These are phyloP conservation scores for Polydrusus pterygomalis DNA, from an alignment of 2,888 invertebrate genomes.

Conservation along the genomic window DNA sequence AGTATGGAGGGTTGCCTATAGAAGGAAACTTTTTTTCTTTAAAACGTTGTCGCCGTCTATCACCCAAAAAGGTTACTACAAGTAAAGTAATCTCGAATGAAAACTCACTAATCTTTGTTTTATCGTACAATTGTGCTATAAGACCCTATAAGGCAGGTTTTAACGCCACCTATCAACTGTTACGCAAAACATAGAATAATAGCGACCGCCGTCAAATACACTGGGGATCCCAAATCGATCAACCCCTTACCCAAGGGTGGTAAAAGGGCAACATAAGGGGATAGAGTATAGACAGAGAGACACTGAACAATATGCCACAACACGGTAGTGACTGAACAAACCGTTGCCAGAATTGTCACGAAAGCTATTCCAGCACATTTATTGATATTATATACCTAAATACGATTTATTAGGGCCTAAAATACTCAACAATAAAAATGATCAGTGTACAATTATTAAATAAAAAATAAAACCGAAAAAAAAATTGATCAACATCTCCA, in stretches of 20 bases:
- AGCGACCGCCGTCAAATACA: not conserved
- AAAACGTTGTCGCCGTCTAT: too few species aligned
- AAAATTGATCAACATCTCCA: conserved; percentile 31
- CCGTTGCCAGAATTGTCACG: conserved; percentile 32
- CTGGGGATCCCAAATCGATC: conserved; percentile 34
- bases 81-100: too few species aligned
- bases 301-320: conserved; percentile 32
- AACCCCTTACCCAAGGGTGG: conserved; percentile 2
- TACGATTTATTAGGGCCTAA: conserved; percentile 5
- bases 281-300: conserved; percentile 33
- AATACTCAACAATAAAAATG: not conserved
- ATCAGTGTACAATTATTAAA: not conserved
- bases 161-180: not conserved
- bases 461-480: conserved; percentile 15
- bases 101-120: too few species aligned
- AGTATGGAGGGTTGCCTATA: too few species aligned
- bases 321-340: conserved; percentile 35
- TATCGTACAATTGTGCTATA: too few species aligned
- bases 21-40: too few species aligned
- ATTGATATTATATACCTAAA: conserved; percentile 21
- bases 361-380: conserved; percentile 20
- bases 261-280: conserved; percentile 19
- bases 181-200: not conserved
- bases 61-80: too few species aligned
- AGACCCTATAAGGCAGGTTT: not conserved